Evolutionary conservation across 2,113 vertebrate genomes (phyloP).

Genomic region (Eupsittula cactorum): DNA sequence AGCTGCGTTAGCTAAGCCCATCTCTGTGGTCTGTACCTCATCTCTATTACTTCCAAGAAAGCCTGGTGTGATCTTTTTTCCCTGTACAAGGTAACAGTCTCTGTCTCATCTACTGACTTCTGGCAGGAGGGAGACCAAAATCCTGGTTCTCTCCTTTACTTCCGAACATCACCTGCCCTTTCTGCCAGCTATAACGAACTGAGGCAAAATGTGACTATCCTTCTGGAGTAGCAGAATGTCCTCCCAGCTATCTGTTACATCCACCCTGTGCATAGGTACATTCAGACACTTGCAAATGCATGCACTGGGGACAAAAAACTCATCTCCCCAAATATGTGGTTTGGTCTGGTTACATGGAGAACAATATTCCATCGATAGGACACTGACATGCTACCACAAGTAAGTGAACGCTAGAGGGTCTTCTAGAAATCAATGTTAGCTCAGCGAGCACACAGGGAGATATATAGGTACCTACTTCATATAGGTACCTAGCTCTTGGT

Average conservation of each 20-base stretch:
- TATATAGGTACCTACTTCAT: background rate
- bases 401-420: background rate
- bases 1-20: background rate
- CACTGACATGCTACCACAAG: background rate
- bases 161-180: background rate
- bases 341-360: background rate
- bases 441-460: background rate
- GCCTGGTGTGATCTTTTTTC: background rate
- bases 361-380: background rate
- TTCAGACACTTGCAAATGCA: background rate
- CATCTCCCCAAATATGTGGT: rapidly evolving
- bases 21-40: background rate
- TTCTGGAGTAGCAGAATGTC: background rate
- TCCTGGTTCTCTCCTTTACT: background rate
- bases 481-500: background rate
- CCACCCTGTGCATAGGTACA: rapidly evolving
- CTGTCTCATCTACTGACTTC: background rate
- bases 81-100: background rate
- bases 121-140: background rate
- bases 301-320: background rate
- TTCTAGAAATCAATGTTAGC: background rate
- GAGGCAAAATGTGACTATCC: background rate
- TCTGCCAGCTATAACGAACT: background rate
- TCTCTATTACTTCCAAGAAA: background rate
- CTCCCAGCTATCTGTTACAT: background rate